These are phyloP conservation scores for Coccyzus lansbergi DNA, from an alignment of 2,797 vertebrate species.

Conservation along the genomic window DNA sequence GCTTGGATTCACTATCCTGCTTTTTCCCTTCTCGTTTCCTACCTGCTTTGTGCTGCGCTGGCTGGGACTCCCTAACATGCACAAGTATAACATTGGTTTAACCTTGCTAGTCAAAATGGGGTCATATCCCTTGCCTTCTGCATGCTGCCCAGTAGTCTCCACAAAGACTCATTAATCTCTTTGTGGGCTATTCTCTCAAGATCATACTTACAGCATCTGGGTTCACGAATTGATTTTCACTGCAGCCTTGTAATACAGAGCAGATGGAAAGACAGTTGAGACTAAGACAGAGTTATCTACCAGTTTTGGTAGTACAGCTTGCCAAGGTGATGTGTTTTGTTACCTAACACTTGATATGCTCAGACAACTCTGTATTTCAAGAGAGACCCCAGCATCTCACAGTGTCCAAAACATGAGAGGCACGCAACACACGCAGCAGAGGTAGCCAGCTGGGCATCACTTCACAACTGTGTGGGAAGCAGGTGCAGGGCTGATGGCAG, in stretches of 20 bases:
- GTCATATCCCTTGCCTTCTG: rapidly evolving
- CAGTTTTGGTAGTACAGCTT: not conserved
- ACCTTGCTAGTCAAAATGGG: not conserved
- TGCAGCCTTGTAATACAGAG: not conserved
- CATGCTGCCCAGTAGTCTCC: not conserved
- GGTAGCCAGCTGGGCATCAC: not conserved
- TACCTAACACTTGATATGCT: not conserved
- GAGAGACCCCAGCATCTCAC: not conserved
- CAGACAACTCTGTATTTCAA: not conserved
- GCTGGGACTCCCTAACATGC: not conserved
- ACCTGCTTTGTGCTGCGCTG: not conserved
- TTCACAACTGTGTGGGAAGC: rapidly evolving
- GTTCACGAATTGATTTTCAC: not conserved
- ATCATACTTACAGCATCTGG: not conserved
- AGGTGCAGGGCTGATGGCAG: not conserved
- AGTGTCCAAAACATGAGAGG: not conserved
- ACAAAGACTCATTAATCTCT: not conserved
- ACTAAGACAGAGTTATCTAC: not conserved
- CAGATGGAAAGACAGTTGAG: not conserved
- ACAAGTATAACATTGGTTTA: not conserved
- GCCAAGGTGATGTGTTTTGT: not conserved
- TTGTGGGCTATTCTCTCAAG: not conserved
- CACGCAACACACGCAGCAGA: not conserved
- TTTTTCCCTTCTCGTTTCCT: not conserved
- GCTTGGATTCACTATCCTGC: not conserved